A percentile compares a stretch with the other conserved stretches of the same genome.
These are phyloP conservation scores for Buathra laborator DNA, from an alignment of 2,888 invertebrate species.

Conservation along the genomic window DNA sequence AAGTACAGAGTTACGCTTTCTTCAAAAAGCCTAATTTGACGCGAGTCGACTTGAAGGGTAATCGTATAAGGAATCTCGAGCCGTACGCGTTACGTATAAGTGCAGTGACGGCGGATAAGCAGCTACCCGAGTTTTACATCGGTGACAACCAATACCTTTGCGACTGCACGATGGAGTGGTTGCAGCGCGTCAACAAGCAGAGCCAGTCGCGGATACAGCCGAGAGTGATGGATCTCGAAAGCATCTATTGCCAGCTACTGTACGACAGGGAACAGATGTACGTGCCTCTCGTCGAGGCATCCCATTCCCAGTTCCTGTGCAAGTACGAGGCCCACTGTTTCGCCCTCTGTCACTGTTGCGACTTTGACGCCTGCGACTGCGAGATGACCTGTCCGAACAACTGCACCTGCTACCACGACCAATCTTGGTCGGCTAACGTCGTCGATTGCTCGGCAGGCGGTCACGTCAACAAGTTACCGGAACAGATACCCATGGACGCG, in stretches of 20 bases:
- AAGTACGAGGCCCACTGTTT: constrained; percentile 95
- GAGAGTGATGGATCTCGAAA: constrained; percentile 92
- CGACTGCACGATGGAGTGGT: constrained; percentile 96
- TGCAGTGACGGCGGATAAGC: constrained; percentile 90
- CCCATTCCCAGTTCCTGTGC: constrained; percentile 93
- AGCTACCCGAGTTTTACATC: constrained; percentile 93
- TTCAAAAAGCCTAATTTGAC: constrained; percentile 95
- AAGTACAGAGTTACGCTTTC: constrained; percentile 94
- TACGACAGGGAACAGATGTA: constrained; percentile 91
- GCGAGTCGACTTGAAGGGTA: constrained; percentile 92
- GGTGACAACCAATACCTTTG: constrained; percentile 95
- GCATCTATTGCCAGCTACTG: constrained; percentile 92
- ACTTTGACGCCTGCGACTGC: constrained; percentile 96
- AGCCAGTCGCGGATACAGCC: constrained; percentile 93
- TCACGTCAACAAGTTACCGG: constrained; percentile 90
- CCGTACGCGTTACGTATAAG: constrained; percentile 92
- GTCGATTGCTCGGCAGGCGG: constrained; percentile 93
- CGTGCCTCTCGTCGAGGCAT: constrained; percentile 92
- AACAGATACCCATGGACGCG: constrained; percentile 95
- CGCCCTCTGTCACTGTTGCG: constrained; percentile 95
- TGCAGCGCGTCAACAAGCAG: constrained; percentile 91
- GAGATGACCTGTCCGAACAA: constrained; percentile 96
- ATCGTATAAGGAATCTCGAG: constrained; percentile 91
- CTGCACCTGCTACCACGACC: constrained; percentile 96
- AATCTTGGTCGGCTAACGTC: constrained; percentile 94